Evolutionary conservation across 2,113 vertebrate species (phyloP).

Genomic region (Clarias macrocephalus): DNA sequence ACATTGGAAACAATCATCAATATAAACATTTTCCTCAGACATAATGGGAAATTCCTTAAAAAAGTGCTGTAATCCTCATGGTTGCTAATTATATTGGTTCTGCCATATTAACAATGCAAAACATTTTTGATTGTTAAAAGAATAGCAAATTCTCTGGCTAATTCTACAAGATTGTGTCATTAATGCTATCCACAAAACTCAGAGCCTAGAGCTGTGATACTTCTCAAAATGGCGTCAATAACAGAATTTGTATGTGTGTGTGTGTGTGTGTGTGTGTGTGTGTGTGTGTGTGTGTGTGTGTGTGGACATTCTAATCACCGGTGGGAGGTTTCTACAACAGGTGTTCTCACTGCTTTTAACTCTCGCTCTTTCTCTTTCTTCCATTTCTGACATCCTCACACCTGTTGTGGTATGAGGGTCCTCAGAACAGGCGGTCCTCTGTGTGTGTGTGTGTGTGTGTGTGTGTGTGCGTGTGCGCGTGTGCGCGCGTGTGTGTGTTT

Average conservation of each 20-base stretch:
- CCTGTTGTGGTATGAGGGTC: constrained; percentile 63
- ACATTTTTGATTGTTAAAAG: neutral
- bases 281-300: neutral
- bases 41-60: no score
- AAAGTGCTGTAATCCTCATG: no score
- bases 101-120: neutral
- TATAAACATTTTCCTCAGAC: no score
- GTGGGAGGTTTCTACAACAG: constrained; percentile 25
- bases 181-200: neutral
- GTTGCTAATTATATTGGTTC: neutral
- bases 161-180: neutral
- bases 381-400: constrained; percentile 52
- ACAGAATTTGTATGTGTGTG: neutral
- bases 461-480: constrained; percentile 30
- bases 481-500: constrained; percentile 15
- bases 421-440: constrained; percentile 47
- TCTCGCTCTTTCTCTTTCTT: constrained; percentile 21
- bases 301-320: neutral
- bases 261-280: neutral
- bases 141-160: neutral
- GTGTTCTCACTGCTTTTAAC: constrained; percentile 47
- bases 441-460: constrained; percentile 39
- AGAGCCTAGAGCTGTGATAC: neutral
- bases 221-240: neutral
- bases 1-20: no score